These are phyloP conservation scores for Eclectus roratus DNA, from an alignment of 2,113 vertebrate genomes.

Conservation along the genomic window DNA sequence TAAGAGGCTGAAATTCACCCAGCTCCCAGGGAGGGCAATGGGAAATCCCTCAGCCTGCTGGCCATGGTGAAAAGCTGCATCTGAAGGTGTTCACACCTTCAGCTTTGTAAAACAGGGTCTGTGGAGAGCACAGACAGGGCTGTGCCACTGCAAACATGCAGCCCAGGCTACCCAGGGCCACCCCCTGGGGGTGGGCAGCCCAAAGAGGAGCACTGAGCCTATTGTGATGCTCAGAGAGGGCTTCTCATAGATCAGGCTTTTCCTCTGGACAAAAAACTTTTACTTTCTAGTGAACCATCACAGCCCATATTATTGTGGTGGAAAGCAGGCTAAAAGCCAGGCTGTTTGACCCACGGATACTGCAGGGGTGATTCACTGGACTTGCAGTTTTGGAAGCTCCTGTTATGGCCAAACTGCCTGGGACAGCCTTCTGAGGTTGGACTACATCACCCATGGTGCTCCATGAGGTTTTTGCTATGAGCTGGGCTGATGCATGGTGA, in stretches of 20 bases:
- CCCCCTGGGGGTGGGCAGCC: neutral
- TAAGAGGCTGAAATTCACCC: neutral
- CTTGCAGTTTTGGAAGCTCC: neutral
- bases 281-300: neutral
- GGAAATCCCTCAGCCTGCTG: neutral
- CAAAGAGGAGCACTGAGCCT: fast-evolving
- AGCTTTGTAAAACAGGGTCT: neutral
- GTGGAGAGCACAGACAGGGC: neutral
- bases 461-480: neutral
- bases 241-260: neutral
- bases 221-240: neutral
- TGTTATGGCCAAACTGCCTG: neutral
- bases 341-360: neutral
- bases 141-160: neutral
- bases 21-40: neutral
- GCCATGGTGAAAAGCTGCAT: neutral
- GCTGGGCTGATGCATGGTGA: neutral
- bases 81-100: neutral
- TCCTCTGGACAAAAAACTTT: neutral
- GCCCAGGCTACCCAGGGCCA: no score
- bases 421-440: neutral
- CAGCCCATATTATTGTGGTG: neutral
- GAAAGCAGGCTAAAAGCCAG: neutral
- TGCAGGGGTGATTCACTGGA: neutral
- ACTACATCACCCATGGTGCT: constrained; percentile 16